Base-by-base conservation (phyloP, 2,888 invertebrate genomes). In the Drosophila rellima region DNA sequence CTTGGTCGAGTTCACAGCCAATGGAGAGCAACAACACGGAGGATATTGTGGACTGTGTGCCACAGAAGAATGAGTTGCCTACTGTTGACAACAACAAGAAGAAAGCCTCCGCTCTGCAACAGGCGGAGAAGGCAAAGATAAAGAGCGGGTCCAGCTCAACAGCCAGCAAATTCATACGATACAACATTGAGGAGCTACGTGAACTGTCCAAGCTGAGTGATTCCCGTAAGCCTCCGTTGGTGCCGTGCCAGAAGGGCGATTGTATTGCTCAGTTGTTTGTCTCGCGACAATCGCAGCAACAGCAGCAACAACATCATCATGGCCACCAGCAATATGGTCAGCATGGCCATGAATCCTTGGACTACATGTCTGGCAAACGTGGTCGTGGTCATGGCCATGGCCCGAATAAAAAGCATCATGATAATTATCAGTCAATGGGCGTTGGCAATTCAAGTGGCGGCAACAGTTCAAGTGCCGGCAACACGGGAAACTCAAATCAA, bases 181-280 rank as follows among this genome's bases (percentile, higher is more conserved):
- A 92, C 60, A 77, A 78, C 18, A 57, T 92, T 35, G 83, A 91
- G 6, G 77, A 89, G 33, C 31, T 92, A 18, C 91, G 82, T 13
- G 73, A 79, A 5, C 73, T 91, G 17, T 77, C 89, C 1, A 80
- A 78, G 55, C 78, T 80, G 3, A 78, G 64, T 20, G 80, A 88
- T 17, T 84, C 91, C 0, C 74, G 71, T 3, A 90, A 88, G 60
- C 87, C 89, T 2, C 91, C 91, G 1, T 26, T 90, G 67, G 90
- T 91, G 31, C 79, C 78, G 23, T 90, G 90, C 51, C 85, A 90
- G 51, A 90, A 90, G 18, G 91, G 90, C 1, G 89, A 90, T 48
- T 90, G 89, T 57, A 90, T 91, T 42, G 67, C 90, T 0, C 89
- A 91, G 50, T 60, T 91, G 26, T 91, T 91, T 61, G 91, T 91